phyloP scores from a whole-genome alignment of 2,888 invertebrate genomes.

The Lochmaea capreae region DNA sequence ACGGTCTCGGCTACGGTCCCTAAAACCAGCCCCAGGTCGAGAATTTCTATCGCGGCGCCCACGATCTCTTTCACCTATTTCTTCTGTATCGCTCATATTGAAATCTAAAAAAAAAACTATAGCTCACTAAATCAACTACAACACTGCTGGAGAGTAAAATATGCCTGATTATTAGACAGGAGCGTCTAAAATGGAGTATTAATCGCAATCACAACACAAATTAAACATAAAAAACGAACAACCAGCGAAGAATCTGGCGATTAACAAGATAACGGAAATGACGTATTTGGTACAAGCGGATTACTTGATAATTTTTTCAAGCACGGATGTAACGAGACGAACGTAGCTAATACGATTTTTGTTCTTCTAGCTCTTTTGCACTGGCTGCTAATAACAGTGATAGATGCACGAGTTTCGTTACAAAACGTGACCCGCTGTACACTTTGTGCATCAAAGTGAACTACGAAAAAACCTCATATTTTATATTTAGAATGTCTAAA shows the following conservation, averaged over 20 bases:
- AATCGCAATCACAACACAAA: too few species aligned
- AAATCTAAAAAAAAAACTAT: slow-evolving; percentile 1
- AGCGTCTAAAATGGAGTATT: background rate
- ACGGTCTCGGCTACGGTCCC: slow-evolving; percentile 24
- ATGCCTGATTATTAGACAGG: background rate
- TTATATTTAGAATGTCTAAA: slow-evolving; percentile 32
- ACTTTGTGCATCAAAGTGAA: background rate
- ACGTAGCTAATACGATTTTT: too few species aligned
- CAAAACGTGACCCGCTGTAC: background rate
- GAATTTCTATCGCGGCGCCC: slow-evolving; percentile 19
- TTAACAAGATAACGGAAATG: background rate
- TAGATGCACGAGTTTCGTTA: too few species aligned
- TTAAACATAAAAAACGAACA: background rate
- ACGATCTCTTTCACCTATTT: slow-evolving; percentile 12
- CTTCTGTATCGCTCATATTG: slow-evolving; percentile 27
- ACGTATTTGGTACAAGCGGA: background rate
- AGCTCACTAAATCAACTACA: too few species aligned
- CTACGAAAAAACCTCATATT: background rate
- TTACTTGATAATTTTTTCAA: too few species aligned
- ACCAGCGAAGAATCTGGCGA: too few species aligned
- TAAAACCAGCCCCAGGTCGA: slow-evolving; percentile 6
- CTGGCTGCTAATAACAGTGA: too few species aligned
- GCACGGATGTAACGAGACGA: too few species aligned
- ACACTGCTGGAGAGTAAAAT: background rate
- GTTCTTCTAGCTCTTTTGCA: too few species aligned